Evolutionary conservation across 2,113 vertebrate species (phyloP).

Genomic region (Rynchops niger): DNA sequence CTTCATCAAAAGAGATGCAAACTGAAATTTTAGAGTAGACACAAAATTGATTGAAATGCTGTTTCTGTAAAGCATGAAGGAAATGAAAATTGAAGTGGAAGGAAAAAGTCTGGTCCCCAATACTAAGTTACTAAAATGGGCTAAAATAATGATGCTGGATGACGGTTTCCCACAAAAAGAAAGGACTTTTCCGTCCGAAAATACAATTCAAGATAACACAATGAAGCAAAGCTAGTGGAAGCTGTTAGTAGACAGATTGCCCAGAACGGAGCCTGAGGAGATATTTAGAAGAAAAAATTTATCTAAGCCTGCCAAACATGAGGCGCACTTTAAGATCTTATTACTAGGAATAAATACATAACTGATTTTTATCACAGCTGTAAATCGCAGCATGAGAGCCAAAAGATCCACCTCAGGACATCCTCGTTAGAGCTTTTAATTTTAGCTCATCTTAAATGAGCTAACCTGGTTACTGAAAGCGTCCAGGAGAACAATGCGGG

Average conservation of each 20-base stretch:
- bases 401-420: constrained; percentile 30
- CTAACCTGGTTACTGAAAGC: constrained; percentile 30
- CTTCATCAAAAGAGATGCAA: neutral
- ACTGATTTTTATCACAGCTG: constrained; percentile 41
- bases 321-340: constrained; percentile 19
- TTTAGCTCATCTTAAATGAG: constrained; percentile 19
- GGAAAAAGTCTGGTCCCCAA: neutral
- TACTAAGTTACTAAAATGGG: neutral
- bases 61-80: neutral
- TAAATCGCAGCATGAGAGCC: constrained; percentile 16
- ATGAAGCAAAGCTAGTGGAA: neutral
- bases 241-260: neutral
- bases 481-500: neutral
- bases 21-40: neutral
- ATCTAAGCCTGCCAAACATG: constrained; percentile 7
- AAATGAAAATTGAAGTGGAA: neutral
- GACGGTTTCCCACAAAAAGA: neutral
- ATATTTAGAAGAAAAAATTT: neutral
- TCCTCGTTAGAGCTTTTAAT: neutral
- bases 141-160: neutral
- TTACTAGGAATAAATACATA: constrained; percentile 46
- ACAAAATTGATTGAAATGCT: neutral
- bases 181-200: neutral
- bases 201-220: neutral
- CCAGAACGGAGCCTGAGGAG: constrained; percentile 2